Conservation (phyloP, 1,140 invertebrate genomes). For the Sogatella furcifera region DNA sequence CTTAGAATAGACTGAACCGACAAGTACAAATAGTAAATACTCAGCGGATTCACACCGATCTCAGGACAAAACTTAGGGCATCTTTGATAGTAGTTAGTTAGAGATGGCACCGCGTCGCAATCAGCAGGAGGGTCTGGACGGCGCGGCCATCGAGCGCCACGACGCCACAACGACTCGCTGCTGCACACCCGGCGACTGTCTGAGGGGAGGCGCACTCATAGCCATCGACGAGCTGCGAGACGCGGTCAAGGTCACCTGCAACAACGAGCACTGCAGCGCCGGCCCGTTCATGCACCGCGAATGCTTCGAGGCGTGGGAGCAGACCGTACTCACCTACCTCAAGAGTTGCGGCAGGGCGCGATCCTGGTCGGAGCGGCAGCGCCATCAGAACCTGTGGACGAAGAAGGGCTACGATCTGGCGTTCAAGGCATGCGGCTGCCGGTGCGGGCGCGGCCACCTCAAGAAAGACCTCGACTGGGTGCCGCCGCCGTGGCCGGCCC, state of each 20-base stretch:
- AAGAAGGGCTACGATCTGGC: conserved; percentile 94
- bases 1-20: background rate
- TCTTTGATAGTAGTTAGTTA: background rate
- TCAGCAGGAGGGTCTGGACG: conserved; percentile 5
- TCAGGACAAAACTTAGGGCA: background rate
- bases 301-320: conserved; percentile 91
- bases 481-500: conserved; percentile 44
- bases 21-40: background rate
- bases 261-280: conserved; percentile 79
- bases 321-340: conserved; percentile 73
- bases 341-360: conserved; percentile 81
- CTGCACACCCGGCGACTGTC: conserved; percentile 61
- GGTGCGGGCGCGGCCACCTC: conserved; percentile 80
- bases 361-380: conserved; percentile 87
- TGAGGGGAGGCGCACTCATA: conserved; percentile 47
- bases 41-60: background rate
- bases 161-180: conserved; percentile 47
- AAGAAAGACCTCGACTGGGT: conserved; percentile 91
- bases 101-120: conserved; percentile 14
- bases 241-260: conserved; percentile 82
- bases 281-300: conserved; percentile 90
- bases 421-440: conserved; percentile 78
- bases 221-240: conserved; percentile 61
- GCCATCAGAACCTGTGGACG: conserved; percentile 91
- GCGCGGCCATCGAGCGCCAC: conserved; percentile 14